Percentiles rank a stretch among this genome's conserved stretches.
Conservation (phyloP, 1,140 invertebrate genomes). For the Drosophila tani region DNA sequence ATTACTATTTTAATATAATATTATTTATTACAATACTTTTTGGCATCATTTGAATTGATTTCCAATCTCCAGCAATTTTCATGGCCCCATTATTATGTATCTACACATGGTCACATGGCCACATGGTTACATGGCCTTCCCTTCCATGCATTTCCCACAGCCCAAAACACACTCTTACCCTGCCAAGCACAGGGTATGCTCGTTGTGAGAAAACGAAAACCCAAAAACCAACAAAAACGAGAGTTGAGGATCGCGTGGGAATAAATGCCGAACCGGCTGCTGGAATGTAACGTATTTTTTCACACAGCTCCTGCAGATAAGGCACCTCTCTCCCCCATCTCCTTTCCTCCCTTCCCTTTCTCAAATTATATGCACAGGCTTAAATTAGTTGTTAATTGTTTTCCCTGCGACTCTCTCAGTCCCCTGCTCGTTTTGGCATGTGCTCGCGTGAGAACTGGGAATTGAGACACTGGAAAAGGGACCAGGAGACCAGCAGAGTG, state of each 20-base stretch:
- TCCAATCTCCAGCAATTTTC: neutral
- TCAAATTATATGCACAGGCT: slow-evolving; percentile 47
- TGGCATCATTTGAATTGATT: too few relatives aligned
- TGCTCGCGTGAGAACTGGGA: slow-evolving; percentile 63
- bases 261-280: slow-evolving; percentile 34
- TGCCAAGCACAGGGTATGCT: neutral
- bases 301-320: slow-evolving; percentile 51
- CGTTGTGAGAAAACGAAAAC: slow-evolving; percentile 32
- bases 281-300: slow-evolving; percentile 65
- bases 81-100: too few relatives aligned
- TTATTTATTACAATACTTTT: too few relatives aligned
- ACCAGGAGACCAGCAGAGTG: slow-evolving; percentile 56
- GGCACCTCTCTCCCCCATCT: neutral
- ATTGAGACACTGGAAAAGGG: slow-evolving; percentile 32
- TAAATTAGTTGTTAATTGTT: slow-evolving; percentile 60
- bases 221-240: slow-evolving; percentile 46
- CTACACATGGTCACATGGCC: too few relatives aligned
- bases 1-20: too few relatives aligned
- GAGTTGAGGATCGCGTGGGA: slow-evolving; percentile 65
- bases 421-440: slow-evolving; percentile 35
- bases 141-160: neutral
- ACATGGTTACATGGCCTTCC: too few relatives aligned
- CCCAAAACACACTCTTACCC: neutral
- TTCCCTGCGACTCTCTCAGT: slow-evolving; percentile 3
- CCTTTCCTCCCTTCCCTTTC: neutral